Base-by-base conservation (phyloP, 1,140 invertebrate genomes). In the Sarcophaga peregrina region DNA sequence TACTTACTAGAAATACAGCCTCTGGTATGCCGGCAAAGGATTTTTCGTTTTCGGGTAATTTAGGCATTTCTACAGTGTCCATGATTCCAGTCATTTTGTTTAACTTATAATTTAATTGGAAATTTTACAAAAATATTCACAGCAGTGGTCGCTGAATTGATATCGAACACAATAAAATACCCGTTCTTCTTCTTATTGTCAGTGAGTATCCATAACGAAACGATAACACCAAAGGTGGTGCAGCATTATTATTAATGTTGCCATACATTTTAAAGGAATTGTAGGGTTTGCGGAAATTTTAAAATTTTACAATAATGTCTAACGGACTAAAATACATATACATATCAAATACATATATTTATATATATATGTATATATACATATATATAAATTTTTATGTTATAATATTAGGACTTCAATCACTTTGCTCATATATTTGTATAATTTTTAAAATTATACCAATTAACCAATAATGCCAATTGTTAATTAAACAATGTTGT, bases 21-120 rank as follows among this genome's bases (percentile, higher is more conserved):
- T 95, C 94, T 74, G 95, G 95, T 86, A 96, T 96, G 80, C 95
- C 95, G 58, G 94, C 94, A 88, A 94, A 95, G 5, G 95, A 95
- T 91, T 94, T 94, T 88, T 93, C 93, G 85, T 95, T 92, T 86
- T 91, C 89, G 81, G 89, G 90, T 81, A 91, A 86, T 86, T 91
- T 91, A 47, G 89, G 89, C 87, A 90, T 90, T 90, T 90, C 88
- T 84, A 90, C 85, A 52, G 89, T 84, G 81, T 90, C 89, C 86
- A 90, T 89, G 48, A 90, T 86, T 58, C 86, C 88, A 82, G 86
- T 89, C 88, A 90, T 90, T 84, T 50, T 88, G 83, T 83, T 73
- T 86, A 72, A 17, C 80, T 82, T 82, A 83, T 80, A 58, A 85
- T 85, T 72, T 48, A 80, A 81, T 78, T 78, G 75, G 47, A 78